phyloP scores from a whole-genome alignment of 64 coral and sea anemone species.

The Pachyseris speciosa region DNA sequence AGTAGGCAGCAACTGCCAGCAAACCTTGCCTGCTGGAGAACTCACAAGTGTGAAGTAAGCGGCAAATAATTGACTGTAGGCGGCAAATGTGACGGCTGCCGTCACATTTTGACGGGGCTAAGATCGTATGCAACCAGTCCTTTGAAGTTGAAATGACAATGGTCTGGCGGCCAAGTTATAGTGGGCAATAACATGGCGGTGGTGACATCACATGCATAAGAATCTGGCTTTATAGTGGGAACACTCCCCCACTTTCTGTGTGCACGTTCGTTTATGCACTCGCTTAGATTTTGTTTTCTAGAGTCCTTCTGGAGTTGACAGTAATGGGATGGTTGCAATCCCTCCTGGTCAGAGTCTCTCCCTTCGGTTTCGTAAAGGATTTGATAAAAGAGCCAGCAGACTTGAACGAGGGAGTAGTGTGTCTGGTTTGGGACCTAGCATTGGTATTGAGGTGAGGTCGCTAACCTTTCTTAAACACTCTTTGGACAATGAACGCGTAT shows the following conservation, averaged over 20 bases:
- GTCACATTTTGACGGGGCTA: too few relatives aligned
- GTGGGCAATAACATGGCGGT: too few relatives aligned
- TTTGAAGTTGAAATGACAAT: too few relatives aligned
- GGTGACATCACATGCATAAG: neutral
- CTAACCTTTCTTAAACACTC: neutral
- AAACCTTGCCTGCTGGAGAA: too few relatives aligned
- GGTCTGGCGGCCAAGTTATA: too few relatives aligned
- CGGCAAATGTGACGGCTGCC: too few relatives aligned
- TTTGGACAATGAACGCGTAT: too few relatives aligned
- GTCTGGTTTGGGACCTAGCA: constrained; percentile 45
- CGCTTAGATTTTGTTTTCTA: neutral
- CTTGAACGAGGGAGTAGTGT: constrained; percentile 12
- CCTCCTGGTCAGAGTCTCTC: constrained; percentile 64
- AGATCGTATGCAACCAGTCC: too few relatives aligned
- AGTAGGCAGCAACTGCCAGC: too few relatives aligned
- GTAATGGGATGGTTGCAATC: constrained; percentile 38
- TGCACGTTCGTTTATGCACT: neutral
- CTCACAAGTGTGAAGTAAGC: too few relatives aligned
- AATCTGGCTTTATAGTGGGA: neutral
- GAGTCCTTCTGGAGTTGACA: constrained; percentile 23
- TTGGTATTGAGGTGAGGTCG: constrained; percentile 78
- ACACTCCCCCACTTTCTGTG: neutral
- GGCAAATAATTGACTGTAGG: too few relatives aligned
- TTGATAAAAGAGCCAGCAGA: constrained; percentile 62
- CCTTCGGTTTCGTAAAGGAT: constrained; percentile 54